A percentile compares a stretch with the other conserved stretches of the same genome.
Evolutionary conservation across 2,888 invertebrate genomes (phyloP).

Genomic region (Taphrorychus bicolor): DNA sequence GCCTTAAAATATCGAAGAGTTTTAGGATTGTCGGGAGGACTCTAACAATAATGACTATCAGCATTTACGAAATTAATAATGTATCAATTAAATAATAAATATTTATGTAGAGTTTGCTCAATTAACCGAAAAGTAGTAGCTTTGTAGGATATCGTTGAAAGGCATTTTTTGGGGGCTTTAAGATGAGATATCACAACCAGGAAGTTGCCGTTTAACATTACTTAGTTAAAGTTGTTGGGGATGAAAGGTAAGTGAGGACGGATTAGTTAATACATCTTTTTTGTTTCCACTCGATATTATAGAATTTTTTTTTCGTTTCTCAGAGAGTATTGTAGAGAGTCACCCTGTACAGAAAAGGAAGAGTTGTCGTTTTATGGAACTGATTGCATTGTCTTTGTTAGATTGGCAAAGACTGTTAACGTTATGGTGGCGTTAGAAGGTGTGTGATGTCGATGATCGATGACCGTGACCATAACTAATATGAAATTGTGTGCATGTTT

Average conservation of each 20-base stretch:
- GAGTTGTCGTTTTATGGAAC: conserved; percentile 7
- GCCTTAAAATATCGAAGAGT: too few relatives aligned
- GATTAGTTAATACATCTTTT: not conserved
- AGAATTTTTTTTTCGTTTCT: too few relatives aligned
- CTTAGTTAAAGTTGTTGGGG: not conserved
- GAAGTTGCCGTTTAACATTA: not conserved
- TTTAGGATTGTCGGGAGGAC: too few relatives aligned
- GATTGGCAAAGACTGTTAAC: too few relatives aligned
- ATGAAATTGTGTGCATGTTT: not conserved
- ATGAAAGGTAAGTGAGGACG: not conserved
- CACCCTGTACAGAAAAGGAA: not conserved
- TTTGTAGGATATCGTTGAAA: not conserved
- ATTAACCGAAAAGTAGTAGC: too few relatives aligned
- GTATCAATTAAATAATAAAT: too few relatives aligned
- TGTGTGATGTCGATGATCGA: not conserved
- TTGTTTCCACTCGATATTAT: not conserved
- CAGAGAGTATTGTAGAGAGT: too few relatives aligned
- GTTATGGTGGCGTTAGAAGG: not conserved
- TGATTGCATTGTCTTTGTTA: too few relatives aligned
- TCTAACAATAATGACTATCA: too few relatives aligned
- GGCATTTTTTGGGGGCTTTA: not conserved
- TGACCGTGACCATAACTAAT: not conserved
- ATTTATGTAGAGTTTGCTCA: too few relatives aligned
- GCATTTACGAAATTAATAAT: too few relatives aligned
- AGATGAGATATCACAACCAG: not conserved